Percentiles rank a stretch among this genome's conserved stretches.
Evolutionary conservation across 64 coral and sea anemone genomes (phyloP).

Genomic region (Catalaphyllia jardinei): DNA sequence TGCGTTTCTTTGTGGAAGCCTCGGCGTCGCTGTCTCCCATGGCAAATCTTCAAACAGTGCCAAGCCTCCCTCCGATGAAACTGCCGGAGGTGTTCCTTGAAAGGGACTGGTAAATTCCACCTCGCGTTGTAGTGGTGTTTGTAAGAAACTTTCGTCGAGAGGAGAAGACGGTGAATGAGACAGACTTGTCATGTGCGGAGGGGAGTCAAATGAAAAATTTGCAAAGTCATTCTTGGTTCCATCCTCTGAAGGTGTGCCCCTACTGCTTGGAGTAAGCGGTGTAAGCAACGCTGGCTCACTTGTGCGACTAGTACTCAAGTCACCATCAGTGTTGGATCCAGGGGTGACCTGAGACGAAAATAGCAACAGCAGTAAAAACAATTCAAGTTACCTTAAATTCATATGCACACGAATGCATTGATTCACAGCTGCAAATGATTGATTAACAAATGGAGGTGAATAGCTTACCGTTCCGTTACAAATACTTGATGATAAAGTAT

Average conservation of each 20-base stretch:
- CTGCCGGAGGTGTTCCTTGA: neutral
- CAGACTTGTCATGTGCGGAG: neutral
- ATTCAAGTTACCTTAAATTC: neutral
- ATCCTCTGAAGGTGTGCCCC: conserved; percentile 40
- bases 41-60: neutral
- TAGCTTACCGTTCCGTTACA: too few relatives aligned
- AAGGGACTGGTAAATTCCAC: neutral
- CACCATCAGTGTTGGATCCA: conserved; percentile 12
- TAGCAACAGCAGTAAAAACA: neutral
- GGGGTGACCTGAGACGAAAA: conserved; percentile 32
- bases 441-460: too few relatives aligned
- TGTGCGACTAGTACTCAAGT: neutral
- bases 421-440: too few relatives aligned
- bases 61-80: neutral
- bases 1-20: neutral
- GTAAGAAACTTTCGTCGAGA: neutral
- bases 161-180: conserved; percentile 7
- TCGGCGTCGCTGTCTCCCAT: conserved; percentile 32
- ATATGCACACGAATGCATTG: too few relatives aligned
- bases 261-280: conserved; percentile 48
- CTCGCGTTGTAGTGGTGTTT: neutral
- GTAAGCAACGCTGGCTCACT: conserved; percentile 41
- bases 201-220: conserved; percentile 32
- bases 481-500: too few relatives aligned
- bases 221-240: neutral